These are phyloP conservation scores for Pseudorectes ferrugineus DNA, from an alignment of 2,113 vertebrate genomes.

Conservation along the genomic window DNA sequence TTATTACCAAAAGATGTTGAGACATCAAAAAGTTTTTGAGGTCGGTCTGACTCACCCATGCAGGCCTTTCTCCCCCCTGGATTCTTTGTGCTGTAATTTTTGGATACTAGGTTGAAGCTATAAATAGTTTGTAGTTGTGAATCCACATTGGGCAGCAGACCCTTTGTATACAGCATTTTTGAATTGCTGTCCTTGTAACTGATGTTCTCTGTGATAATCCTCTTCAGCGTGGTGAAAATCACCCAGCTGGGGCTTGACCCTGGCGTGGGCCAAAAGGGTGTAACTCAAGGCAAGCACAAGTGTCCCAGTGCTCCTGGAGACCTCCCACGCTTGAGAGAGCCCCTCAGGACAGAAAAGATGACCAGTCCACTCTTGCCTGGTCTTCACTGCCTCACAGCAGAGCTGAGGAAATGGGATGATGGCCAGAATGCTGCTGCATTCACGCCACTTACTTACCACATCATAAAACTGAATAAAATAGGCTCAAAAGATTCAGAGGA, in stretches of 20 bases:
- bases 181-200: neutral
- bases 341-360: neutral
- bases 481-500: neutral
- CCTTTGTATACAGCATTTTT: neutral
- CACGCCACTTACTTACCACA: neutral
- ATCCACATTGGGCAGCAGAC: neutral
- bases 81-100: neutral
- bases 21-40: neutral
- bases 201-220: neutral
- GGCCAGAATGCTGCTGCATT: neutral
- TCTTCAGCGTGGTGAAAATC: neutral
- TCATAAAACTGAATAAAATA: neutral
- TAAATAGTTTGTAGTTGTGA: neutral
- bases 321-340: neutral
- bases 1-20: neutral
- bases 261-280: neutral
- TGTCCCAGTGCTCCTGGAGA: neutral
- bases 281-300: neutral
- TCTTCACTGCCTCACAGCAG: neutral
- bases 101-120: neutral
- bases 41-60: neutral
- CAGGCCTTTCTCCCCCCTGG: neutral
- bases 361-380: neutral
- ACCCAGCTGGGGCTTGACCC: neutral
- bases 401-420: neutral